Base-by-base conservation (phyloP, 2,797 vertebrate species). In the Micrastur ruficollis region DNA sequence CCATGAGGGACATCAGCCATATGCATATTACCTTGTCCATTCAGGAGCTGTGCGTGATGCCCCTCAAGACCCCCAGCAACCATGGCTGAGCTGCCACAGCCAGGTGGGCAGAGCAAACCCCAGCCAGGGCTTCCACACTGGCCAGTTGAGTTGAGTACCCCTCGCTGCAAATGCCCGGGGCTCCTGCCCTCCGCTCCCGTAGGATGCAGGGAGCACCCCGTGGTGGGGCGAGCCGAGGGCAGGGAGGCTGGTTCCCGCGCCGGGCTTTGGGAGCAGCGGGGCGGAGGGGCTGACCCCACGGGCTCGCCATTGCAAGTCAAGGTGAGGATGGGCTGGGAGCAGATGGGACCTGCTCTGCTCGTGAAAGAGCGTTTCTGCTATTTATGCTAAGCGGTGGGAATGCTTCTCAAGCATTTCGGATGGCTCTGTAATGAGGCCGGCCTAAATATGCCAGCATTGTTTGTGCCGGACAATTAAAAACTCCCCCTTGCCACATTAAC, bases 401-500 rank as follows among this genome's bases (percentile, higher is more conserved):
- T 98, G 98, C 98, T 98, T 98, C 98, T 98, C 97, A 98, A 95
- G 98, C 97, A 97, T 98, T 98, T 99, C 97, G 98, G 98, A 99
- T 96, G 98, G 97, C 98, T 98, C 97, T 98, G 99, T 99, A 99
- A 99, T 99, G 99, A 99, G 99, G 98, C 98, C 93, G 96, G 95
- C 97, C 99, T 97, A 98, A 99, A 99, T 99, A 99, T 98, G 99
- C 98, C 97, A 98, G 97, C 98, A 99, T 99, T 99, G 99, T 99
- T 98, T 98, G 98, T 98, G 96, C 97, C 5, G 98, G 98, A 99
- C 98, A 98, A 99, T 99, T 99, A 99, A 98, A 97, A 99, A 98
- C 99, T 99, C 99, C 99, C 99, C 98, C 99, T 99, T 98, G 98
- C 98, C 98, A 99, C 98, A 99, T 99, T 98, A 99, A 98, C 98